phyloP scores from a whole-genome alignment of 2,113 vertebrate genomes.

The Spea bombifrons region DNA sequence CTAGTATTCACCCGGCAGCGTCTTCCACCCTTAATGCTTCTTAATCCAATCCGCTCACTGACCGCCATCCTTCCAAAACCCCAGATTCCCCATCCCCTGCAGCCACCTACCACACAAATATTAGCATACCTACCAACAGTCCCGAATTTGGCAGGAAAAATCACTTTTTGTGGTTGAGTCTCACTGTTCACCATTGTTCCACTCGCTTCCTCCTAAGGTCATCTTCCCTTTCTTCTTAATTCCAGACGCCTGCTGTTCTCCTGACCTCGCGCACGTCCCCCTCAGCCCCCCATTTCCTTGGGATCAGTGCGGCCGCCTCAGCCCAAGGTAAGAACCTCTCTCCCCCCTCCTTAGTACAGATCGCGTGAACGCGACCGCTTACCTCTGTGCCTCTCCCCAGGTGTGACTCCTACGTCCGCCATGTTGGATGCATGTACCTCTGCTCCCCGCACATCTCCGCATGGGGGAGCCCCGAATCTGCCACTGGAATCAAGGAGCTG shows the following conservation, averaged over 20 bases:
- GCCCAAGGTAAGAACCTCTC: not conserved
- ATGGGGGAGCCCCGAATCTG: not conserved
- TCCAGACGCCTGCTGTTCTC: slow-evolving; percentile 1
- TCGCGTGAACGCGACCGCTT: not conserved
- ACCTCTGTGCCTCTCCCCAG: not conserved
- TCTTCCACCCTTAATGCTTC: too few relatives aligned
- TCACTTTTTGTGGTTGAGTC: too few relatives aligned
- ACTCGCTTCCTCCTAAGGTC: not conserved
- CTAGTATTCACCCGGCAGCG: too few relatives aligned
- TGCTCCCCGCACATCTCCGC: slow-evolving; percentile 16
- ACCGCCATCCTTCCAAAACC: too few relatives aligned
- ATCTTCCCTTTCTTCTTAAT: not conserved
- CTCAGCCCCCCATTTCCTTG: not conserved
- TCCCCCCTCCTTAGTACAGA: not conserved
- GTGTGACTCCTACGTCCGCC: not conserved
- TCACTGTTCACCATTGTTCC: too few relatives aligned
- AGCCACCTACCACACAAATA: too few relatives aligned
- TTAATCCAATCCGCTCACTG: too few relatives aligned
- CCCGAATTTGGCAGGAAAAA: too few relatives aligned
- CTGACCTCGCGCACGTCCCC: not conserved
- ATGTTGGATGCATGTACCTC: slow-evolving; percentile 6
- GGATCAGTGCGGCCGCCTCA: slow-evolving; percentile 5
- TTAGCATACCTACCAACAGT: too few relatives aligned
- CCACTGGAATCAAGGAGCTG: not conserved
- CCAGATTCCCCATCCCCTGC: too few relatives aligned